Evolutionary conservation across 2,888 invertebrate species (phyloP).

Genomic region (Ochropacha duplaris): DNA sequence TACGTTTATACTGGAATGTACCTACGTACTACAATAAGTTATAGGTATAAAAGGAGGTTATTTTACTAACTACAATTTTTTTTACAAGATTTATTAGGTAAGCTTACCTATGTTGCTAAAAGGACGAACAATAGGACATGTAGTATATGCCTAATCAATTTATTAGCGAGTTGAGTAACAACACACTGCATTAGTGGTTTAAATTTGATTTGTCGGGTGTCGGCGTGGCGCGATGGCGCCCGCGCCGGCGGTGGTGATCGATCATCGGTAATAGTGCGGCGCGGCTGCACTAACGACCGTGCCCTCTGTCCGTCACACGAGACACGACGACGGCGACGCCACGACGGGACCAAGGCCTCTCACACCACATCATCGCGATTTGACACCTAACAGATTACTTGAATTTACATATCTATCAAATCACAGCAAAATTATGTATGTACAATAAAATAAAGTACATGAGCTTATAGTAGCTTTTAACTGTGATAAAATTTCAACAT

Average conservation of each 20-base stretch:
- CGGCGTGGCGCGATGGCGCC: constrained; percentile 64
- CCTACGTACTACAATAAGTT: neutral
- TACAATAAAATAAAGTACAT: neutral
- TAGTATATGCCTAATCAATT: constrained; percentile 38
- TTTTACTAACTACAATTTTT: neutral
- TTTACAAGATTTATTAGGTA: neutral
- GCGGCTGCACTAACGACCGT: constrained; percentile 68
- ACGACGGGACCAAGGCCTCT: constrained; percentile 8
- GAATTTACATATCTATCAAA: constrained; percentile 6
- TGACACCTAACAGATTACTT: constrained; percentile 26
- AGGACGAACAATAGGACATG: neutral
- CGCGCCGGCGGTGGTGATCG: constrained; percentile 67
- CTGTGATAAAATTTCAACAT: constrained; percentile 11
- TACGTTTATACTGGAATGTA: constrained; percentile 18
- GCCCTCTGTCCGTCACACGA: constrained; percentile 45
- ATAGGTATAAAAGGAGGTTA: neutral
- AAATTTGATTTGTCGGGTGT: constrained; percentile 79
- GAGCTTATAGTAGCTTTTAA: too few species aligned
- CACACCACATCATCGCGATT: constrained; percentile 16
- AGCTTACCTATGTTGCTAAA: neutral
- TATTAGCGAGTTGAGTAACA: constrained; percentile 44
- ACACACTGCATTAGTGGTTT: constrained; percentile 64
- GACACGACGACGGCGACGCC: neutral
- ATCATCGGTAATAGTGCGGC: constrained; percentile 74
- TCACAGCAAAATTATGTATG: constrained; percentile 1